Base-by-base conservation (phyloP, 1,140 invertebrate species). In the Brachystomella parvula region DNA sequence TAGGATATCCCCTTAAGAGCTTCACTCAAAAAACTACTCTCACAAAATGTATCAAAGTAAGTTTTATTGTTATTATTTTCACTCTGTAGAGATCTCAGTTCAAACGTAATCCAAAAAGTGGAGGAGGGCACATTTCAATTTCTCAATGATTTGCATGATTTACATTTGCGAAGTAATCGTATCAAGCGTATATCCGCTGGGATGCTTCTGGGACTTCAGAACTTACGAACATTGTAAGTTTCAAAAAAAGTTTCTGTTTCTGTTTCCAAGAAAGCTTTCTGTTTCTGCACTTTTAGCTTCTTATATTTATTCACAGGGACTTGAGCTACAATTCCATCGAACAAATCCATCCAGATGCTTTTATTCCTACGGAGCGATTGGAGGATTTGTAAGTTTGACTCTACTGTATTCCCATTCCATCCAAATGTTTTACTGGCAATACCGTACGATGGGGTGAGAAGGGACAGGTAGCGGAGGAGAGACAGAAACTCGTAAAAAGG, bases 261-360 rank as follows among this genome's bases (percentile, higher is more conserved):
- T n/a, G n/a, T n/a, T n/a, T n/a, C n/a, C n/a, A n/a, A n/a, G n/a
- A n/a, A n/a, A n/a, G n/a, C n/a, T n/a, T n/a, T n/a, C n/a, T n/a
- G n/a, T n/a, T n/a, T n/a, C n/a, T n/a, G n/a, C n/a, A n/a, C n/a
- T n/a, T n/a, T n/a, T n/a, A n/a, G n/a, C n/a, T 3, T 57, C 47
- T 60, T 49, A 57, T 29, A 30, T 56, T 24, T 62, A 21, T 3
- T 84, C 85, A 49, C 81, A 96, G 93, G 73, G 89, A 96, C 78
- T 79, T 97, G 74, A 89, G 92, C 76, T 85, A 85, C 73, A 97
- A 97, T 80, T 79, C 84, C 65, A 94, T 97, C 69, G 82, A 84
- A 53, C 82, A 83, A 61, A 94, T 97, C 69, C 87, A 96, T 78
- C 84, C 86, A 33, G 85, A 92, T 65, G 87, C 92, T 1, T 96